Evolutionary conservation across 1,140 invertebrate species (phyloP).

Genomic region (Drosophila gunungcola): DNA sequence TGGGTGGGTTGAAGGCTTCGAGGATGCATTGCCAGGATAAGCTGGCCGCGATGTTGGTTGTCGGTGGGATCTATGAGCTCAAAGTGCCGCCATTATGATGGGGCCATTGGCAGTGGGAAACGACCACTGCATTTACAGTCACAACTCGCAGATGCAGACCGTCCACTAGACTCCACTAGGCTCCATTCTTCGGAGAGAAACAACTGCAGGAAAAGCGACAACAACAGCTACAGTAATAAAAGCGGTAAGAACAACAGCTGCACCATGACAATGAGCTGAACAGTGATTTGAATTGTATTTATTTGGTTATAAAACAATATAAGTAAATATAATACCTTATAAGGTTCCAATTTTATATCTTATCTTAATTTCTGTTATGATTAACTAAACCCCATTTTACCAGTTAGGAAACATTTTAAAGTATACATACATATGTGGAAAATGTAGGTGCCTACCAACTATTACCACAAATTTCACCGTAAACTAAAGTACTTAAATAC

Average conservation of each 20-base stretch:
- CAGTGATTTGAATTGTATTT: constrained; percentile 7
- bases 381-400: too few relatives aligned
- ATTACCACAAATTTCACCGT: too few relatives aligned
- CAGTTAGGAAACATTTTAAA: too few relatives aligned
- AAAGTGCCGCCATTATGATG: constrained; percentile 80
- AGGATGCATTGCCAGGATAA: constrained; percentile 61
- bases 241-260: constrained; percentile 59
- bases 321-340: too few relatives aligned
- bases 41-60: constrained; percentile 29
- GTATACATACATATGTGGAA: too few relatives aligned
- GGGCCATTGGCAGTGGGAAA: constrained; percentile 43
- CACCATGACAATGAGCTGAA: constrained; percentile 46
- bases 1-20: neutral
- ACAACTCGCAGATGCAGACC: constrained; percentile 50
- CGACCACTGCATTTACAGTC: constrained; percentile 47
- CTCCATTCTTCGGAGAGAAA: constrained; percentile 34
- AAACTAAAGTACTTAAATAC: too few relatives aligned
- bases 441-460: too few relatives aligned
- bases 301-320: neutral
- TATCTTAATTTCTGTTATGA: too few relatives aligned
- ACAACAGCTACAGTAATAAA: constrained; percentile 38
- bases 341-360: too few relatives aligned
- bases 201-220: constrained; percentile 52
- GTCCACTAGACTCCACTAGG: constrained; percentile 42
- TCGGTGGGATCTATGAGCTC: constrained; percentile 67